Evolutionary conservation across 2,888 invertebrate species (phyloP).

Genomic region (Caenorhabditis sp.): DNA sequence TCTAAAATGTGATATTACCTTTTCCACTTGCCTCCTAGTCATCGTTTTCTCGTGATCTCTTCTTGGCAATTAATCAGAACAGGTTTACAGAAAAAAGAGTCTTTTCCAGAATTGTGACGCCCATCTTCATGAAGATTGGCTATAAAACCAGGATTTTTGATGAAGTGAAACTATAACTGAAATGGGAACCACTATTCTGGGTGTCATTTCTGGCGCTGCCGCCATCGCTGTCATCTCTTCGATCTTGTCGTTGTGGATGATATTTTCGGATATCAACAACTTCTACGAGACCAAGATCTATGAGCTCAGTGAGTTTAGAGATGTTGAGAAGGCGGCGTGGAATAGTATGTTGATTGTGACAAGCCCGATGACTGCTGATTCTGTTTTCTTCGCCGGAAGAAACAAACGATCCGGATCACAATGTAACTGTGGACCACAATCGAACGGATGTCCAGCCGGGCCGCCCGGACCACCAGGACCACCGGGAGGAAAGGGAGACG

Average conservation of each 20-base stretch:
- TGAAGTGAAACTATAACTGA: background rate
- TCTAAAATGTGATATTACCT: too few relatives aligned
- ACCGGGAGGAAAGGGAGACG: constrained; percentile 42
- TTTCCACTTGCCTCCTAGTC: too few relatives aligned
- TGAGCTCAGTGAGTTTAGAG: constrained; percentile 42
- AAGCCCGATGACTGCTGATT: constrained; percentile 15
- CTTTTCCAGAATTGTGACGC: background rate
- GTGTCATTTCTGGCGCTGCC: constrained; percentile 33
- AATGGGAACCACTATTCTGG: constrained; percentile 21
- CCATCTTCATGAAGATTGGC: background rate
- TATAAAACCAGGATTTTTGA: background rate
- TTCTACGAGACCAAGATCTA: constrained; percentile 44
- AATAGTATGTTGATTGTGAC: constrained; percentile 33
- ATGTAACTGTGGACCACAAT: constrained; percentile 48
- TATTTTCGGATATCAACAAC: constrained; percentile 51
- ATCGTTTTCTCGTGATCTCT: too few relatives aligned
- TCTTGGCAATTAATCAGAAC: background rate
- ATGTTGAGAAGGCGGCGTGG: constrained; percentile 40
- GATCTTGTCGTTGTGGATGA: constrained; percentile 34
- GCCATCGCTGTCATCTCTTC: constrained; percentile 39
- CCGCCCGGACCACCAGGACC: constrained; percentile 49
- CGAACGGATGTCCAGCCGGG: constrained; percentile 48
- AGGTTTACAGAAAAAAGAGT: background rate
- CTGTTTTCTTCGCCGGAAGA: constrained; percentile 32
- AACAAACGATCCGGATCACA: constrained; percentile 40